phyloP scores from a whole-genome alignment of 2,888 invertebrate genomes.

The Diaperis boleti region DNA sequence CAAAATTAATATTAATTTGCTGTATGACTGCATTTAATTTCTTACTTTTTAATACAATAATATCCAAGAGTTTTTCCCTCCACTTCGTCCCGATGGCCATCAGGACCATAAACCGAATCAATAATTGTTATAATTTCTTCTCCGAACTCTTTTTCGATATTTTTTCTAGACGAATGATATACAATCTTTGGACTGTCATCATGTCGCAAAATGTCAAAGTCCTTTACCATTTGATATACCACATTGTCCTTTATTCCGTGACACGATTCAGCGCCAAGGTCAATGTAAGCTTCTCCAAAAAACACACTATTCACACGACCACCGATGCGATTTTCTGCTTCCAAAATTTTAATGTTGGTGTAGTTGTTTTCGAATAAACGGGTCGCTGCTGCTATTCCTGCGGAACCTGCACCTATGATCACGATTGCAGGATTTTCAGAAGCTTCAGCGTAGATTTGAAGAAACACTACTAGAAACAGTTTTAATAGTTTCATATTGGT shows the following conservation, averaged over 20 bases:
- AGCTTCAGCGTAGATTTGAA: constrained; percentile 25
- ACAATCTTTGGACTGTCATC: background rate
- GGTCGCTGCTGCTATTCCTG: constrained; percentile 71
- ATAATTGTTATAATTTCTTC: constrained; percentile 37
- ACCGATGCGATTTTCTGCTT: constrained; percentile 55
- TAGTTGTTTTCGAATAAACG: constrained; percentile 66
- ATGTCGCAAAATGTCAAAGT: constrained; percentile 39
- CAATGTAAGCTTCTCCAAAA: constrained; percentile 51
- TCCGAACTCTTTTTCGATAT: constrained; percentile 25
- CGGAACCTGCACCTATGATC: constrained; percentile 70
- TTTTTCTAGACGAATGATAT: constrained; percentile 41
- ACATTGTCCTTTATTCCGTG: constrained; percentile 53
- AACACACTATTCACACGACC: constrained; percentile 50
- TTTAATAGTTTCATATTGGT: constrained; percentile 31
- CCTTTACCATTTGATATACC: constrained; percentile 50
- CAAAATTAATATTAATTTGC: background rate
- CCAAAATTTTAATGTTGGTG: constrained; percentile 64
- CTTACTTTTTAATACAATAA: constrained; percentile 46
- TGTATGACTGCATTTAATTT: constrained; percentile 2
- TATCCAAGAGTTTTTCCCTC: constrained; percentile 44
- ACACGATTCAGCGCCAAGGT: constrained; percentile 55
- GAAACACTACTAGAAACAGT: constrained; percentile 24
- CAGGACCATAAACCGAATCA: constrained; percentile 40
- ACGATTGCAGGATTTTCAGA: constrained; percentile 55
- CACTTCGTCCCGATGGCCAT: constrained; percentile 27